Evolutionary conservation across 2,797 vertebrate species (phyloP).

Genomic region (Podarcis lilfordi): DNA sequence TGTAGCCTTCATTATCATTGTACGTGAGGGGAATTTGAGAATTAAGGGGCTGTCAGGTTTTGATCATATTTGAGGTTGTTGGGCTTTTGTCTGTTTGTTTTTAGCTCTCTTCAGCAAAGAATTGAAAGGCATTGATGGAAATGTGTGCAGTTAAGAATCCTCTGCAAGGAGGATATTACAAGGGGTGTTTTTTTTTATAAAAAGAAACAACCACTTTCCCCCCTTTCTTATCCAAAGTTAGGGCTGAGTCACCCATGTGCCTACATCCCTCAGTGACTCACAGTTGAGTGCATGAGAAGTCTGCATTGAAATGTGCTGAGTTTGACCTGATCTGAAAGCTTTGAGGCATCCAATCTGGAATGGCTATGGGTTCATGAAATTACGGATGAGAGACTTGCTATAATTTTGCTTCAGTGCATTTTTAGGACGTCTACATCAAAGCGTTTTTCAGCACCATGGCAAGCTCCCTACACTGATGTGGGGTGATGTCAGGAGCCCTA

Average conservation of each 20-base stretch:
- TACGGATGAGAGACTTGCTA: no score
- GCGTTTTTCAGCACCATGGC: neutral
- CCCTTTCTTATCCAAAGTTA: neutral
- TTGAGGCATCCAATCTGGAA: neutral
- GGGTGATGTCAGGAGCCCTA: neutral
- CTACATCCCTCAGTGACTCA: neutral
- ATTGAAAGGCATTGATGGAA: neutral
- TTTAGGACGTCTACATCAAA: neutral
- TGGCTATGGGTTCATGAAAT: neutral
- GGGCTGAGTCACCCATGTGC: neutral
- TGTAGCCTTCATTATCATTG: neutral
- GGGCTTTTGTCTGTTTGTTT: neutral
- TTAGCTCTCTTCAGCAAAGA: neutral
- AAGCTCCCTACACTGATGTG: neutral
- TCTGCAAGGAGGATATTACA: neutral
- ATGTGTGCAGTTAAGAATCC: neutral
- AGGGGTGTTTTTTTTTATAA: neutral
- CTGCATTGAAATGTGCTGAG: neutral
- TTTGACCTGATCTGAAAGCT: neutral
- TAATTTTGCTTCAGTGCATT: neutral
- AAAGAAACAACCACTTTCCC: neutral
- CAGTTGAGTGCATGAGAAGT: neutral
- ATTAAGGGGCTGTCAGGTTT: neutral
- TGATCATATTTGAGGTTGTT: neutral
- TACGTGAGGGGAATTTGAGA: conserved; percentile 11